Conservation (phyloP, 2,113 vertebrate genomes). For the Atlantisia rogersi region DNA sequence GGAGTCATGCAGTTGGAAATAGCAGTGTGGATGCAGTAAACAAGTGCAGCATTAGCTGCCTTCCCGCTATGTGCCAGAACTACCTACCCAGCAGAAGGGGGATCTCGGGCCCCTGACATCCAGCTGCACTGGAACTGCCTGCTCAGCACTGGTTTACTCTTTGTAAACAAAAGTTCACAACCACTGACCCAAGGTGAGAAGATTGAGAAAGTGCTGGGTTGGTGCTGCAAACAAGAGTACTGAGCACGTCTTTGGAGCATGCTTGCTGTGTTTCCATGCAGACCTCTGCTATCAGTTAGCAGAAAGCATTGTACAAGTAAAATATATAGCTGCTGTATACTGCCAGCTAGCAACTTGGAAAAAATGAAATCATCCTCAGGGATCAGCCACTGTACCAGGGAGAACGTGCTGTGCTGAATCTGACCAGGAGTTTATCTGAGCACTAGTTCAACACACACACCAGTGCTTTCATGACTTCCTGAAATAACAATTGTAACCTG, state of each 20-base stretch:
- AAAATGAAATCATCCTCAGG: background rate
- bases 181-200: background rate
- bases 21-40: constrained; percentile 5
- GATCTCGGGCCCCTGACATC: background rate
- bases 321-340: background rate
- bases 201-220: background rate
- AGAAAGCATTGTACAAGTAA: accelerated
- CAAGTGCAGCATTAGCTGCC: background rate
- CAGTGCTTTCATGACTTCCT: background rate
- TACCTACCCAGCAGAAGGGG: background rate
- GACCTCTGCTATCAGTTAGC: background rate
- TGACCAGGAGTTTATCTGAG: background rate
- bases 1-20: background rate
- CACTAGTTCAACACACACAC: background rate
- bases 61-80: background rate
- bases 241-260: background rate
- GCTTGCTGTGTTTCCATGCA: background rate
- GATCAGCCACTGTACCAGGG: background rate
- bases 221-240: accelerated
- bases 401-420: background rate
- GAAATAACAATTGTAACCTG: background rate
- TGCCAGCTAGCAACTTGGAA: accelerated
- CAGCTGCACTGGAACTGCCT: background rate
- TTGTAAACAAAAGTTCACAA: background rate
- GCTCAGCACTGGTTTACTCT: background rate